These are phyloP conservation scores for Pachyramphus minor DNA, from an alignment of 2,113 vertebrate species.

Conservation along the genomic window DNA sequence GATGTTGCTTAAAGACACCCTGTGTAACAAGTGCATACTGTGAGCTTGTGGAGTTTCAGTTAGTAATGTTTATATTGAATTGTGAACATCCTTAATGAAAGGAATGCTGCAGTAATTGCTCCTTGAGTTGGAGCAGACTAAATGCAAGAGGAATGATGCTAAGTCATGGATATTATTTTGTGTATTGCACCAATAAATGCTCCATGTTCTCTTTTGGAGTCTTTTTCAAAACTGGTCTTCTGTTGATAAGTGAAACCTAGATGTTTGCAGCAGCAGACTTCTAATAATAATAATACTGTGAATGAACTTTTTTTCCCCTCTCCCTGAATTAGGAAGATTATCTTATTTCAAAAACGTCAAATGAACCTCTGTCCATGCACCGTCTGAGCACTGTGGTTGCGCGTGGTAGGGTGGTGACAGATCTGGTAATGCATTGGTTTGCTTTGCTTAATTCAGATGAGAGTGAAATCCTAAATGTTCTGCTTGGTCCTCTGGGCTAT, in stretches of 20 bases:
- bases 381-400: fast-evolving
- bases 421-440: neutral
- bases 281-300: neutral
- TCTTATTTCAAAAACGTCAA: neutral
- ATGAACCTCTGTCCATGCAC: neutral
- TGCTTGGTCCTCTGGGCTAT: fast-evolving
- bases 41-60: neutral
- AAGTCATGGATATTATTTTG: neutral
- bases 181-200: neutral
- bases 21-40: fast-evolving
- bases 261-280: neutral
- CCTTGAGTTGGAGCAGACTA: neutral
- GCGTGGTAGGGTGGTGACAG: too few species aligned
- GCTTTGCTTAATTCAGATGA: neutral
- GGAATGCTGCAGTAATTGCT: neutral
- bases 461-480: neutral
- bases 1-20: neutral
- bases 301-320: neutral
- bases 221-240: neutral
- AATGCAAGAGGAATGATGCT: neutral
- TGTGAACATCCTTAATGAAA: neutral
- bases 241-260: neutral
- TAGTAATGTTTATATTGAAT: neutral
- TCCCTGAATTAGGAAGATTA: neutral
- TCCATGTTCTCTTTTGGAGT: neutral